Evolutionary conservation across 2,888 invertebrate species (phyloP).

Genomic region (Gastrophysa polygoni): DNA sequence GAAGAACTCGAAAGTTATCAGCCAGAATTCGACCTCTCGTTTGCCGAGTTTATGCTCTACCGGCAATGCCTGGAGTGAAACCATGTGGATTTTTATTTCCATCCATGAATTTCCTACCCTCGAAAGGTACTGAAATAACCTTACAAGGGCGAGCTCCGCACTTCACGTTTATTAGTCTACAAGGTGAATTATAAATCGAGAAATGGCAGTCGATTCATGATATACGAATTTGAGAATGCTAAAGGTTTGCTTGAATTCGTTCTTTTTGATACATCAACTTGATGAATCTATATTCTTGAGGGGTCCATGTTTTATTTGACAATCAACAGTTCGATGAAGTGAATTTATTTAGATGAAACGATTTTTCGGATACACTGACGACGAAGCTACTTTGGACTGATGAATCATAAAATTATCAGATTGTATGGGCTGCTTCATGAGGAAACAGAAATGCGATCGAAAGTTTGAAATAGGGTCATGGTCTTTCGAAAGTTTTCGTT

Average conservation of each 20-base stretch:
- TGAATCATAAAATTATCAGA: no score
- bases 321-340: no score
- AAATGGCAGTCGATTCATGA: not conserved
- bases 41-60: not conserved
- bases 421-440: no score
- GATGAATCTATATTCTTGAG: no score
- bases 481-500: no score
- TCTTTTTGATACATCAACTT: not conserved
- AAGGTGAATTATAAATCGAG: constrained; percentile 33
- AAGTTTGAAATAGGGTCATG: no score
- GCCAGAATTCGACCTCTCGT: not conserved
- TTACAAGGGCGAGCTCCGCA: not conserved
- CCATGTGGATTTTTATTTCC: not conserved
- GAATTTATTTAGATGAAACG: no score
- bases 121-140: not conserved
- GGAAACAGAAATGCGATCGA: no score
- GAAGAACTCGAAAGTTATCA: not conserved
- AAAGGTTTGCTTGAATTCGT: not conserved
- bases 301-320: no score
- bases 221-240: not conserved
- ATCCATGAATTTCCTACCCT: not conserved
- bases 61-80: not conserved
- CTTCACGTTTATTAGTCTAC: constrained; percentile 35
- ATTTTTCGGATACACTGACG: no score
- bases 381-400: no score